These are phyloP conservation scores for Eira barbara DNA, from an alignment of 2,113 vertebrate genomes.

Conservation along the genomic window DNA sequence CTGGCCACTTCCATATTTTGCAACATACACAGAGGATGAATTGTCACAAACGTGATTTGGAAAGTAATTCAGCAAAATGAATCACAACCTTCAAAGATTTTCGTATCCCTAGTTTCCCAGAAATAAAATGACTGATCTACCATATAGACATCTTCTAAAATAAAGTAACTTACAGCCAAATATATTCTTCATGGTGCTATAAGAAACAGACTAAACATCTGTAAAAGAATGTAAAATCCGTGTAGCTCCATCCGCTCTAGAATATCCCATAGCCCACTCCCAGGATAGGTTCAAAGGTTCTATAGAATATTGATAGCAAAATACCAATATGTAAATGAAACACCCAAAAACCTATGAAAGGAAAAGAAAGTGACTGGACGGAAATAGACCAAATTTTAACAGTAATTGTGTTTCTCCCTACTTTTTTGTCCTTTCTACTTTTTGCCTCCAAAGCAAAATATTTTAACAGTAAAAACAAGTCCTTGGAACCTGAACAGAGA, in stretches of 20 bases:
- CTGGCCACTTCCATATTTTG: neutral
- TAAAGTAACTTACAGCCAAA: neutral
- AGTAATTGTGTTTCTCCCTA: neutral
- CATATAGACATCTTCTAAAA: neutral
- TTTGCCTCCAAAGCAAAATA: neutral
- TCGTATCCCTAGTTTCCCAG: neutral
- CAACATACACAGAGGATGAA: neutral
- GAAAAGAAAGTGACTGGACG: neutral
- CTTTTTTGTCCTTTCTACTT: neutral
- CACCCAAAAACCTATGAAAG: neutral
- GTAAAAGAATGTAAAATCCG: neutral
- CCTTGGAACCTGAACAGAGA: neutral
- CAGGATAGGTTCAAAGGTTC: neutral
- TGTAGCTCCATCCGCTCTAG: neutral
- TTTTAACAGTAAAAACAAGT: neutral
- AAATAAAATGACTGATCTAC: neutral
- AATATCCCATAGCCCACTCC: neutral
- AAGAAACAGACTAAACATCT: neutral
- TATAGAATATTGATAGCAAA: neutral
- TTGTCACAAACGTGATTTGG: neutral
- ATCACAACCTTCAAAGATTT: neutral
- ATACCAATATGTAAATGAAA: neutral
- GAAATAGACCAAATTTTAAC: neutral
- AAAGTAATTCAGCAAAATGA: neutral
- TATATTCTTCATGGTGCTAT: neutral